Percentiles rank a stretch among this genome's conserved stretches.
Conservation (phyloP, 2,888 invertebrate genomes). For the Lissocephala sabroskyi region DNA sequence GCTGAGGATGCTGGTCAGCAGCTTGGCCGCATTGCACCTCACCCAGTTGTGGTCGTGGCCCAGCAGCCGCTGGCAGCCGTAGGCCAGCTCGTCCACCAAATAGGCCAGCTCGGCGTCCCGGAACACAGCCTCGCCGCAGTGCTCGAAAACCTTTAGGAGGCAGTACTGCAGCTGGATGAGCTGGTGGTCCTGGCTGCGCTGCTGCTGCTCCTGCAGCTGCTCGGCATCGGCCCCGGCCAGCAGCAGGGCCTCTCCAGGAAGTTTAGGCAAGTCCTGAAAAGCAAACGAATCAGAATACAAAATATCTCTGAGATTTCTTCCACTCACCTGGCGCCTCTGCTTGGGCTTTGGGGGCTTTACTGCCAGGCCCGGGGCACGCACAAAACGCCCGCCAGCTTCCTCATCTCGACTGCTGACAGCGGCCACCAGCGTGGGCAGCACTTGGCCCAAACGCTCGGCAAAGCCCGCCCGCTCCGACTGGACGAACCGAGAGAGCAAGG, state of each 20-base stretch:
- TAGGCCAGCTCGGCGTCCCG: conserved; percentile 46
- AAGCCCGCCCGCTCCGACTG: conserved; percentile 83
- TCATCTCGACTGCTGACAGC: conserved; percentile 74
- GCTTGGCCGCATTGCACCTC: conserved; percentile 82
- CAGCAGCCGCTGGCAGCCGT: conserved; percentile 81
- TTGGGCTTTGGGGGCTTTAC: conserved; percentile 20
- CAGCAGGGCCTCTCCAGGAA: conserved; percentile 20
- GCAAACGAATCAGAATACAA: background rate
- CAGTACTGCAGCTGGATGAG: conserved; percentile 83
- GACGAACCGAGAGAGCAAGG: conserved; percentile 86
- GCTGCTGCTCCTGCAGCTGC: conserved; percentile 74
- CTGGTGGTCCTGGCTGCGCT: conserved; percentile 81
- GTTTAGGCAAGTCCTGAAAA: conserved; percentile 5
- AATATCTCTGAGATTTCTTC: background rate
- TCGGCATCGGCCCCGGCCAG: conserved; percentile 32
- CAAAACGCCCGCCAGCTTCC: conserved; percentile 76
- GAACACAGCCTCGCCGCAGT: conserved; percentile 77
- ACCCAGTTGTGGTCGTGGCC: conserved; percentile 92
- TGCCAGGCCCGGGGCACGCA: conserved; percentile 73
- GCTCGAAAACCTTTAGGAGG: conserved; percentile 78
- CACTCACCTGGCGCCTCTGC: conserved; percentile 26
- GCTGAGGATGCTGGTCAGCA: conserved; percentile 82
- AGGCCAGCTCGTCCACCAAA: conserved; percentile 76
- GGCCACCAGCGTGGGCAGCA: conserved; percentile 76
- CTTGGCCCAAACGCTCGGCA: conserved; percentile 76